Evolutionary conservation across 2,888 invertebrate species (phyloP), one percentile per base, ranked within the genome.

Genomic region (Drymonia ruficornis): DNA sequence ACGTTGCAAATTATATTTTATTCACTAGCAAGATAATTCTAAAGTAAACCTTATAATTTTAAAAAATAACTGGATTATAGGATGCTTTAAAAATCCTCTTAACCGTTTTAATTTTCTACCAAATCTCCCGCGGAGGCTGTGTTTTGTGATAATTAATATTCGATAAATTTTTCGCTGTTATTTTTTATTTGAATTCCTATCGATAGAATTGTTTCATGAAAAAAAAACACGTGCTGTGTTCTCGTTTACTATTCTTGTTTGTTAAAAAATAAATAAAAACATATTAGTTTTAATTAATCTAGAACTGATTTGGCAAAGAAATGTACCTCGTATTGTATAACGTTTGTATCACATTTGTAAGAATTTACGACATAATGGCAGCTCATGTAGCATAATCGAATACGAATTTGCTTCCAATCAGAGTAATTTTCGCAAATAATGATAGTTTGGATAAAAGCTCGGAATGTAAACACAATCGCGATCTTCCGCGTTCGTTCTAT

Each of bases 401-500:
- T 36, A 36, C 36, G n/a, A 36, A 36, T 23, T 43, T 12, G 4
- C 19, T 43, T 43, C 3, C 19, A 28, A 45, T 59, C 65, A 59
- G 52, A 59, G 52, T 63, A 55, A 62, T 50, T 53, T 47, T 47
- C 44, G 8, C 56, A 36, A 57, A 59, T 52, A 63, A 65, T 40
- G 66, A 62, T 53, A 55, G 53, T 65, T 23, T 43, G 51, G 40
- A 65, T 74, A 77, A 72, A 72, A 80, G 72, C 72, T 76, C 70
- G 72, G 68, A 76, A 81, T 76, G 77, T 75, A 83, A 84, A 83
- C 76, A 83, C 78, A 82, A 83, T 81, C 74, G 76, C 83, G 80
- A 84, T 83, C 77, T 83, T 83, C 83, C 77, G 81, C 84, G 80
- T 88, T 84, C 83, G 73, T 85, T 86, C 87, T 87, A 90, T 90